Base-by-base conservation (phyloP, 1,140 invertebrate genomes). In the Contarinia nasturtii region DNA sequence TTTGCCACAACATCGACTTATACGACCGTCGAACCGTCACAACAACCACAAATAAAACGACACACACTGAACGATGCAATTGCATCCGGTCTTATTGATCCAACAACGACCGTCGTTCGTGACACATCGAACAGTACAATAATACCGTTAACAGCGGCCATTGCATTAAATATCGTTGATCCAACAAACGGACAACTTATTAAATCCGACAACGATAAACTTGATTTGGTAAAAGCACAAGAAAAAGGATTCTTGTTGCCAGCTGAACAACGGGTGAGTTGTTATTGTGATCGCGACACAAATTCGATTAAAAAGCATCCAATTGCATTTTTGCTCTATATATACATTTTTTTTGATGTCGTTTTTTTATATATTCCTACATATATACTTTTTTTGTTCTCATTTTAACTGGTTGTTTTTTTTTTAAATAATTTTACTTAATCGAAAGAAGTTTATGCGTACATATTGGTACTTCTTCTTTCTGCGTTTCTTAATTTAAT, bases 201-300 rank as follows among this genome's bases (percentile, higher is more conserved):
- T 47, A 73, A 77, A 58, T 66, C 72, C 57, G 74, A 82, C 58
- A 71, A 71, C 48, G 72, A 74, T 55, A 71, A 72, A 55, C 71
- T 89, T 54, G 82, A 88, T 70, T 77, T 93, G 59, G 68, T 82
- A 49, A 88, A 90, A 71, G 91, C 91, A 55, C 72, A 79, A 59
- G 81, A 90, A 59, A 79, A 79, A 64, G 86, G 88, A 57, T 80
- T 82, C 66, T 76, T 91, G 53, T 74, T 91, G 67, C 76, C 87
- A 61, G 86, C 86, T 61, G 82, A 87, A 76, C 82, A 85, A 60
- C 77, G 86, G 85, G 88, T 92, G 77, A 90, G 86, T 82, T 55
- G 53, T 48, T n/a, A 38, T n/a, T 38, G 12, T 27, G 27, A 38
- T 38, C 12, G 12, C 12, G 17, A 17, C 12, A 38, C 36, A 14